phyloP scores from a whole-genome alignment of 2,113 vertebrate species.

The Eulacestoma nigropectus region DNA sequence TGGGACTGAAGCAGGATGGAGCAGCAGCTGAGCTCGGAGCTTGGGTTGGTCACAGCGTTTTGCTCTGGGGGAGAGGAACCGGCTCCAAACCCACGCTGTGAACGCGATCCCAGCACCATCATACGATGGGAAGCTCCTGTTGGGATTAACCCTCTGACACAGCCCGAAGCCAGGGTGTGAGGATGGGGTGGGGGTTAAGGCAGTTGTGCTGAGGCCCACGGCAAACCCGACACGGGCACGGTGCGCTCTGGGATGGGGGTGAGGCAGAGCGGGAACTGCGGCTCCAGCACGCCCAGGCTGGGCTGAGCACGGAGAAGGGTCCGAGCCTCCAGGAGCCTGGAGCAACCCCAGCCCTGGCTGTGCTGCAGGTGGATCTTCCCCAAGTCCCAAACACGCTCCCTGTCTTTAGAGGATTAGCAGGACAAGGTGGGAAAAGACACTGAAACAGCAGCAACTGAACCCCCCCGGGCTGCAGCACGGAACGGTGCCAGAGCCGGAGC shows the following conservation, averaged over 20 bases:
- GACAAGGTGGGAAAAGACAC: not conserved
- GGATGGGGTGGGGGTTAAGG: not conserved
- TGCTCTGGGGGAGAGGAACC: not conserved
- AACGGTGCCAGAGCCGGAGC: not conserved
- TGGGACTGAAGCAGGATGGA: accelerated
- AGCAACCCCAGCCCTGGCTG: not conserved
- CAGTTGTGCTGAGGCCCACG: not conserved
- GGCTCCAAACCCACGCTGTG: accelerated
- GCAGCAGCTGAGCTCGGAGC: accelerated
- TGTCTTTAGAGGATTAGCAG: not conserved
- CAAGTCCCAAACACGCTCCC: not conserved
- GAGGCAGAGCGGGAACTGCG: accelerated
- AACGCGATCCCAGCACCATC: accelerated
- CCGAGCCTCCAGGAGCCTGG: not conserved
- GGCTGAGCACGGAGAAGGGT: not conserved
- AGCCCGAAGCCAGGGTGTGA: accelerated
- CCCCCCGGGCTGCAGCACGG: accelerated
- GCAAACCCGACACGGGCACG: accelerated
- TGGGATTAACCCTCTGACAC: not conserved
- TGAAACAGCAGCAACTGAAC: accelerated
- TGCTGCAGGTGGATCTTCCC: not conserved
- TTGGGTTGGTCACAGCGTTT: accelerated
- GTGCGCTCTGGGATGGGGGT: accelerated
- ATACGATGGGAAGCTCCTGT: accelerated
- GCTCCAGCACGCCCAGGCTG: not conserved